Evolutionary conservation across 2,113 vertebrate species (phyloP), one percentile per base, ranked within the genome.

Genomic region (Oreotrochilus melanogaster): DNA sequence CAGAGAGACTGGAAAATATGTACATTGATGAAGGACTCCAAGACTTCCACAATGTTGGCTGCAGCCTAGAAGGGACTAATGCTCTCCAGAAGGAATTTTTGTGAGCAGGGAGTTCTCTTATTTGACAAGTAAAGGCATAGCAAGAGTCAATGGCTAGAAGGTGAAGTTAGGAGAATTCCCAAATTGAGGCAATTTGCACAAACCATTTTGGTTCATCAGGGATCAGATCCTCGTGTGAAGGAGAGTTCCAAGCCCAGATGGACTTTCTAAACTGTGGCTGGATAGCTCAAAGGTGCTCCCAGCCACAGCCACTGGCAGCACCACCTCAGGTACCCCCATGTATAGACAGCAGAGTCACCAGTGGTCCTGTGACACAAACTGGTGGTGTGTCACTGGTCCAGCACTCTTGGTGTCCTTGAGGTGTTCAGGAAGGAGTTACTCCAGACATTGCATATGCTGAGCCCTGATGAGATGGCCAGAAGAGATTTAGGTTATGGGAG

Each of bases 281-380:
- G 27, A n/a, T 35, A 28, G 45, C 16, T 39, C 4, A 1, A 15
- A 39, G 42, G 21, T 56, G 31, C 51, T 37, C 18, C 25, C n/a
- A 81, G 64, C 35, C 35, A 11, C 3, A 18, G 64, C 30, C 16
- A 7, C 30, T 48, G 69, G 67, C 64, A 78, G 54, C 39, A 51
- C 30, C 15, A 57, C 9, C 35, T 48, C 2, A 0, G 25, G 31
- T 39, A 21, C 27, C 39, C 45, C 42, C 37, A 2, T 1, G 6
- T 5, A 19, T 31, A 31, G 57, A 6, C 48, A 67, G 2, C 64
- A 15, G 33, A 30, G 37, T 19, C 42, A 7, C 23, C 60, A 66
- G 42, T 1, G 0, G 42, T 24, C 33, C 11, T 0, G 0, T 7
- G 22, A 8, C 15, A 1, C 18, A 1, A 9, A 27, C 9, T 7